phyloP scores from a whole-genome alignment of 1,140 invertebrate genomes.

The Aphelenchoides fujianensis region DNA sequence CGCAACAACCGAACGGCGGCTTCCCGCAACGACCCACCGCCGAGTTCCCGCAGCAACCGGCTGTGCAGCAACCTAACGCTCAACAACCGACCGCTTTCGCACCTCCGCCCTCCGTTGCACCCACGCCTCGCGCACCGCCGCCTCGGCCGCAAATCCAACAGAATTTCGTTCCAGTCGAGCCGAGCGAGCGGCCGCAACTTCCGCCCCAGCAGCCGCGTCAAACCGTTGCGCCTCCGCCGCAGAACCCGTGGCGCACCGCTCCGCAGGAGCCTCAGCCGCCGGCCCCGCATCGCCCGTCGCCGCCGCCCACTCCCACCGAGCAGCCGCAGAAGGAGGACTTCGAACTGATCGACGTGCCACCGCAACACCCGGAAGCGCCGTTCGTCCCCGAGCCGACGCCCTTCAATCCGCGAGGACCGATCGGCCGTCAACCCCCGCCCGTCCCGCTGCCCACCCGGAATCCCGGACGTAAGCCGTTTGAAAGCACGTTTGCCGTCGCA shows the following conservation, averaged over 20 bases:
- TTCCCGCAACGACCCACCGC: too few species aligned
- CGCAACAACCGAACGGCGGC: too few species aligned
- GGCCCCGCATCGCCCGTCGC: background rate
- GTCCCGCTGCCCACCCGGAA: background rate
- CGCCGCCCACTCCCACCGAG: background rate
- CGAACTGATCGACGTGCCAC: background rate
- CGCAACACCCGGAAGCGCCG: background rate
- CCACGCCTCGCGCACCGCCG: background rate
- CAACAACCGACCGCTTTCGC: background rate
- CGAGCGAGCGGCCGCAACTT: background rate
- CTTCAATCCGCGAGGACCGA: background rate
- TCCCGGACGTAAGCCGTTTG: background rate
- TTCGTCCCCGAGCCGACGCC: background rate
- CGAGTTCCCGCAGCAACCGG: too few species aligned
- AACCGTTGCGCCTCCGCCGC: background rate
- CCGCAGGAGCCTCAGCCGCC: background rate
- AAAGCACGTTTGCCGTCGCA: background rate
- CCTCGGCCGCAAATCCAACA: background rate
- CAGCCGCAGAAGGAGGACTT: background rate
- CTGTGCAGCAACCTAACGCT: background rate
- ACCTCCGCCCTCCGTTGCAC: background rate
- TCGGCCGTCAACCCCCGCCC: slow-evolving; percentile 5
- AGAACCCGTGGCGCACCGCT: background rate
- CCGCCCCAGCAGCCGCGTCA: background rate
- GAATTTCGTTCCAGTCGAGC: background rate